Conservation (phyloP, 1,140 invertebrate genomes). For the Heliconius eleuchia region DNA sequence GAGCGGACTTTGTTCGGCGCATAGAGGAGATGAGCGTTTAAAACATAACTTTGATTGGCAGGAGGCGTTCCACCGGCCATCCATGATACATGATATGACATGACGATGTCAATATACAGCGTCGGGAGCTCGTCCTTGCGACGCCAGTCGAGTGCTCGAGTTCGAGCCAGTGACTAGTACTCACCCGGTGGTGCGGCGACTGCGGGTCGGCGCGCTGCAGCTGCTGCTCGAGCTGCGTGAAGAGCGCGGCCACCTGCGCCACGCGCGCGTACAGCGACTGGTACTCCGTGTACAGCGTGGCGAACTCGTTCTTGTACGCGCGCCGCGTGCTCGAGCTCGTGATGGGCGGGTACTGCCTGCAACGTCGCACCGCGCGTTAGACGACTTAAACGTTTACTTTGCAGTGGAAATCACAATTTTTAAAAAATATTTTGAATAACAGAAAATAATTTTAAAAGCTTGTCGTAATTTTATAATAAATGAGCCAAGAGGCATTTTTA, state of each 20-base stretch:
- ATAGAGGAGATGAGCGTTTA: too few species aligned
- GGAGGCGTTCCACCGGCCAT: too few species aligned
- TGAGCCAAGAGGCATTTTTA: not conserved
- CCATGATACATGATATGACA: too few species aligned
- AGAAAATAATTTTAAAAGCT: not conserved
- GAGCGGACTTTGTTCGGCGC: too few species aligned
- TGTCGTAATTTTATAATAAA: not conserved
- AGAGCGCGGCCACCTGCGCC: slow-evolving; percentile 88
- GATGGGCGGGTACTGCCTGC: slow-evolving; percentile 89
- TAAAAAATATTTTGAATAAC: too few species aligned
- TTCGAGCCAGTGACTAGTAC: not conserved
- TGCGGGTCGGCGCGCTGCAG: slow-evolving; percentile 82
- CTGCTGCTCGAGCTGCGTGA: slow-evolving; percentile 87
- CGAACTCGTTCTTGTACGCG: slow-evolving; percentile 94
- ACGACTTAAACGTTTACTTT: too few species aligned
- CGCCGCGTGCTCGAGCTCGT: slow-evolving; percentile 87
- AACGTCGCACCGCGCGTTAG: too few species aligned
- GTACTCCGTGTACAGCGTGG: slow-evolving; percentile 92
- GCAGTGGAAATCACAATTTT: too few species aligned
- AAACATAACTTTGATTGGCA: too few species aligned
- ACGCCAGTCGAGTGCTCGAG: too few species aligned
- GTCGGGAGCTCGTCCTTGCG: too few species aligned
- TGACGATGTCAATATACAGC: too few species aligned
- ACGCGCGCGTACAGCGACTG: slow-evolving; percentile 87
- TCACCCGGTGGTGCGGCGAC: slow-evolving; percentile 80